phyloP scores from a whole-genome alignment of 2,888 invertebrate genomes.

The Hyles lineata region DNA sequence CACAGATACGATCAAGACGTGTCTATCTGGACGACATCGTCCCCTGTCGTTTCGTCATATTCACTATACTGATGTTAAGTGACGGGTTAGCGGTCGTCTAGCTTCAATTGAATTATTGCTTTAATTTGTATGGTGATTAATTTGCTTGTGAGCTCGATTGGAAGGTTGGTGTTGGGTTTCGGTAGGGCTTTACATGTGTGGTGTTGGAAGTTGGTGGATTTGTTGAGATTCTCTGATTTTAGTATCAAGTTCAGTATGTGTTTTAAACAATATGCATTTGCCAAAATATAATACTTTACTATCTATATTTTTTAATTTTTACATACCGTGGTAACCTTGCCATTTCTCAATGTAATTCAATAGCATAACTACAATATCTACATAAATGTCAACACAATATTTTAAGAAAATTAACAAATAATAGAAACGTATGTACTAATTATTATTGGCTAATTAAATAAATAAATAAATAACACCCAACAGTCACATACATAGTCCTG shows the following conservation, averaged over 20 bases:
- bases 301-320: neutral
- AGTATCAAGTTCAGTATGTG: neutral
- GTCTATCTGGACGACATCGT: slow-evolving; percentile 17
- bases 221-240: neutral
- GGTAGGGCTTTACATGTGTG: neutral
- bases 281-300: no score
- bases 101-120: slow-evolving; percentile 23
- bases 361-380: no score
- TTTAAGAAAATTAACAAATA: no score
- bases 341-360: neutral
- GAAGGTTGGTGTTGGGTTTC: slow-evolving; percentile 10
- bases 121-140: slow-evolving; percentile 23
- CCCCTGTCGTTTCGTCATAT: slow-evolving; percentile 15
- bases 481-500: no score
- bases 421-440: no score
- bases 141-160: slow-evolving; percentile 18
- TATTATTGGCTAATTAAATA: no score
- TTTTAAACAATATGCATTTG: no score
- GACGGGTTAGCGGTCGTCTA: slow-evolving; percentile 23
- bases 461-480: no score
- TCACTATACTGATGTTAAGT: slow-evolving; percentile 11
- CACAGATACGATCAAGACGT: slow-evolving; percentile 5
- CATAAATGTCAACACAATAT: no score
- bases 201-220: no score
- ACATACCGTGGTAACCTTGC: no score